Evolutionary conservation across 2,797 vertebrate genomes (phyloP).

Genomic region (Microhierax caerulescens): DNA sequence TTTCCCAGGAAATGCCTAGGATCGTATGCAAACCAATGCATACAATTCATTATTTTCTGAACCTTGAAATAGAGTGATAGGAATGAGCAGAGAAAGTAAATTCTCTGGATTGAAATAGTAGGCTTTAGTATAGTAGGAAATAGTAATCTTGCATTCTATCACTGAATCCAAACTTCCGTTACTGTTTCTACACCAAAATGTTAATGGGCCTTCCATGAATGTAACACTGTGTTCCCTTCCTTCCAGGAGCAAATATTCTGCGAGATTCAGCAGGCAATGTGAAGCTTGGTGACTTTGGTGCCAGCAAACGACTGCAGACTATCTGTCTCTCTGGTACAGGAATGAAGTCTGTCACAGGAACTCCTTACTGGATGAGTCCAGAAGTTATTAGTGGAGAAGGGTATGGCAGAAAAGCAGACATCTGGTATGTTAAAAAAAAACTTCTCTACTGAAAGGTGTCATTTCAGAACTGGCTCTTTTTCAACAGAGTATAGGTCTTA

Average conservation of each 20-base stretch:
- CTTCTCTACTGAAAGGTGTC: neutral
- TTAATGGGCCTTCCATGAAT: neutral
- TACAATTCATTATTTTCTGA: neutral
- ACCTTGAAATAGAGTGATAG: neutral
- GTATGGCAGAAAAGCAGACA: slow-evolving; percentile 96
- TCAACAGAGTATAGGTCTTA: neutral
- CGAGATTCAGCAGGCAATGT: slow-evolving; percentile 95
- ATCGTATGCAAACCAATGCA: neutral
- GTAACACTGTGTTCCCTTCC: neutral
- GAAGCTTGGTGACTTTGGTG: slow-evolving; percentile 96
- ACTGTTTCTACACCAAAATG: neutral
- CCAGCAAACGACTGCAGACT: slow-evolving; percentile 94
- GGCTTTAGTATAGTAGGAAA: no score
- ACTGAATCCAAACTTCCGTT: neutral
- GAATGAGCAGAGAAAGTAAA: neutral
- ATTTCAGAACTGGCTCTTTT: neutral
- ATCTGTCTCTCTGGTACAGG: slow-evolving; percentile 97
- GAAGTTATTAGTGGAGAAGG: slow-evolving; percentile 99
- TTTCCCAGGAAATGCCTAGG: neutral
- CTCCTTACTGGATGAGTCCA: slow-evolving; percentile 99
- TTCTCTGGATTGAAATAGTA: neutral
- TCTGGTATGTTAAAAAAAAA: slow-evolving; percentile 82
- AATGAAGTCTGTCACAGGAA: slow-evolving; percentile 96
- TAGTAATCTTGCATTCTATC: neutral
- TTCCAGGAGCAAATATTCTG: slow-evolving; percentile 93